Base-by-base conservation (phyloP, 1,140 invertebrate species). In the Teleopsis dalmanni region DNA sequence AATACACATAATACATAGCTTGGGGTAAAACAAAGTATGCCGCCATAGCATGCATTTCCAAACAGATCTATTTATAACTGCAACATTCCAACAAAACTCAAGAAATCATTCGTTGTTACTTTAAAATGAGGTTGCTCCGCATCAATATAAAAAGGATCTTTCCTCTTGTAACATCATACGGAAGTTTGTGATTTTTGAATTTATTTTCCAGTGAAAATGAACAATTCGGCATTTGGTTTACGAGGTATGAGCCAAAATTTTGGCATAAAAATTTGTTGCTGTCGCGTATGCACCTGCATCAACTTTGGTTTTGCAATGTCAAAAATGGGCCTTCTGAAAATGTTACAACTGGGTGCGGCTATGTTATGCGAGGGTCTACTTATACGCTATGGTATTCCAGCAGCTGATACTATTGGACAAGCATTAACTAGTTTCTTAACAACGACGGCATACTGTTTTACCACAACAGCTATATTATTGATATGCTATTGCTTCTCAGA, bases 401-500 rank as follows among this genome's bases (percentile, higher is more conserved):
- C 84, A 54, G 80, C 82, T 1, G 71, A 75, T 25, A 77, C 74
- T 1, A 81, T 71, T 87, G 60, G 87, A 79, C 48, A 76, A 2
- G 81, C 86, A 19, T 85, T 85, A 60, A 82, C 85, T 48, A 80
- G 85, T 11, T 84, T 87, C 57, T 65, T 89, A 37, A 84, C 85
- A 22, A 86, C 85, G 3, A 80, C 81, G 0, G 81, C 83, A 0
- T 82, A 85, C 13, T 86, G 85, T 52, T 77, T 87, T 33, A 76
- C 87, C 31, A 87, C 82, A 11, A 84, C 85, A 0, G 70, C 78
- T 10, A 71, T 89, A 2, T 72, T 88, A 19, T 74, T 88, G 7
- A 65, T 80, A 14, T 86, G 83, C 66, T 90, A 88, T 63, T 70
- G 87, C 10, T 71, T 88, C 33, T 90, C 87, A 0, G 77, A 82